Percentiles rank a stretch among this genome's conserved stretches.
These are phyloP conservation scores for Ennomos erosarius DNA, from an alignment of 2,888 invertebrate genomes.

Conservation along the genomic window DNA sequence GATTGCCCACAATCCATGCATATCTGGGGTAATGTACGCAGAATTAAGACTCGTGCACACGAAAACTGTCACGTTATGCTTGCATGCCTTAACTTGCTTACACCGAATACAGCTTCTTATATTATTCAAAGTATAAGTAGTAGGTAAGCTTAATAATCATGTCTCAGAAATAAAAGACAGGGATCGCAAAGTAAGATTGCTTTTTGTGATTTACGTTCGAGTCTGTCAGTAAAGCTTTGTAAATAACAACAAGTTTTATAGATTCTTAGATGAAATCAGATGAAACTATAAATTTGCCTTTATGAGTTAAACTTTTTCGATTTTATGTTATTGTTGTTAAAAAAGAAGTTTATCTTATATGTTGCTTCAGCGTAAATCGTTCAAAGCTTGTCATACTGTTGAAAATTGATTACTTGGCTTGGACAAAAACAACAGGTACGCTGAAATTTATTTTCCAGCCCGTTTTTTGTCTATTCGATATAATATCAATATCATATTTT, in stretches of 20 bases:
- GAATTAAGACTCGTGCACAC: slow-evolving; percentile 45
- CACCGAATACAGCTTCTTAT: slow-evolving; percentile 3
- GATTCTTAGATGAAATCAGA: slow-evolving; percentile 16
- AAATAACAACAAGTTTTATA: slow-evolving; percentile 21
- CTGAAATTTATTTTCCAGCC: too few relatives aligned
- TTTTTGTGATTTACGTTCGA: slow-evolving; percentile 10
- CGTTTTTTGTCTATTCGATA: too few relatives aligned
- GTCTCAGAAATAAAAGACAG: slow-evolving; percentile 6
- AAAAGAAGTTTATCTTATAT: slow-evolving; percentile 1
- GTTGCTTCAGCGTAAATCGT: background rate
- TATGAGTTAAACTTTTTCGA: slow-evolving; percentile 9
- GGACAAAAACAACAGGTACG: too few relatives aligned
- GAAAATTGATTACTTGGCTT: background rate
- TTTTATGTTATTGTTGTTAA: background rate
- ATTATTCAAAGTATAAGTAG: too few relatives aligned
- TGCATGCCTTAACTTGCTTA: slow-evolving; percentile 40
- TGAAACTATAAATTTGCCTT: slow-evolving; percentile 25
- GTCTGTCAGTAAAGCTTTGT: slow-evolving; percentile 16
- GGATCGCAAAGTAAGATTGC: slow-evolving; percentile 14
- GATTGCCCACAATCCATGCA: slow-evolving; percentile 54
- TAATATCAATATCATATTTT: too few relatives aligned
- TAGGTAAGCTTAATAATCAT: slow-evolving; percentile 13
- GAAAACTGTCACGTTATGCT: slow-evolving; percentile 57
- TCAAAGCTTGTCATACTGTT: background rate
- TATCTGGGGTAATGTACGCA: slow-evolving; percentile 69